Conservation (phyloP, 2,113 vertebrate genomes). For the Sorex fumeus region DNA sequence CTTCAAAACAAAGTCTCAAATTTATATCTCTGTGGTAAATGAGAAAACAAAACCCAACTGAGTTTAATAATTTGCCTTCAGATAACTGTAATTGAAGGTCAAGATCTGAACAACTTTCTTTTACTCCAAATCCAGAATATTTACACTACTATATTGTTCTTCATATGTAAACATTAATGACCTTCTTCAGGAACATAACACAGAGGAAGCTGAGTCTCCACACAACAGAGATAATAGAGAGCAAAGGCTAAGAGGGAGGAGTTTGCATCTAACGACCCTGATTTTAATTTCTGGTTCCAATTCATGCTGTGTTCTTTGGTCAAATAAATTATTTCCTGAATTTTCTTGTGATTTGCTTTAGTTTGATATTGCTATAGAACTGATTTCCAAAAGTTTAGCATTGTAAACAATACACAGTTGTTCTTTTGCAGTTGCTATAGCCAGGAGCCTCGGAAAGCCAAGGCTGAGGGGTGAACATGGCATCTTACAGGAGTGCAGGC, state of each 20-base stretch:
- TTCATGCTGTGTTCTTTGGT: background rate
- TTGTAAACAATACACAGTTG: background rate
- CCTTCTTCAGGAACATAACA: no score
- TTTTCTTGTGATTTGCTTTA: background rate
- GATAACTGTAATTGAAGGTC: background rate
- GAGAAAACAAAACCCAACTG: background rate
- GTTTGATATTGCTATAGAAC: background rate
- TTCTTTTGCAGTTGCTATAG: background rate
- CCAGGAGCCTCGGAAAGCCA: background rate
- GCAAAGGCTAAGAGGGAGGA: background rate
- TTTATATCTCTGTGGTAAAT: background rate
- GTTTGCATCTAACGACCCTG: background rate
- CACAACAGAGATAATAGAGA: background rate
- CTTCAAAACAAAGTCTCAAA: slow-evolving; percentile 36
- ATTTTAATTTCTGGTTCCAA: background rate
- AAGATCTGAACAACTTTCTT: background rate
- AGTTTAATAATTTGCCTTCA: background rate
- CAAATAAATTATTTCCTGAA: background rate
- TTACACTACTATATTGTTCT: background rate
- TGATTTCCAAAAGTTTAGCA: background rate
- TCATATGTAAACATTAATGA: background rate
- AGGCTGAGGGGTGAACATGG: no score
- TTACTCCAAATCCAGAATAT: background rate
- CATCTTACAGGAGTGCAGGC: background rate
- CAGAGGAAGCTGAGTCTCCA: no score